Percentiles rank a stretch among this genome's conserved stretches.
Evolutionary conservation across 2,113 vertebrate genomes (phyloP).

Genomic region (Nestor notabilis): DNA sequence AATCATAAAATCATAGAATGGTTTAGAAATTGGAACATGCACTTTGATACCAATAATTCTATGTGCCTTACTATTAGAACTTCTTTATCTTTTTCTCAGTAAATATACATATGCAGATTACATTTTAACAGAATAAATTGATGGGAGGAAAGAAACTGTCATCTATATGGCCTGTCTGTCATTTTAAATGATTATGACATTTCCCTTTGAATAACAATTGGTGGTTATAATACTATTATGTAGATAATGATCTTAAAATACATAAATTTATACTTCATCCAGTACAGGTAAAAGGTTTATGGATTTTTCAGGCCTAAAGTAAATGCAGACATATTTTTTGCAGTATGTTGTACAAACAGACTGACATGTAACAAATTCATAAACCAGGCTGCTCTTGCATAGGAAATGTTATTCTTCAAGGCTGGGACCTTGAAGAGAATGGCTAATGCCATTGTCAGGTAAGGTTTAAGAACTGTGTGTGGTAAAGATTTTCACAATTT

Average conservation of each 20-base stretch:
- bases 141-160: not conserved
- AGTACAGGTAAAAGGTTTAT: not conserved
- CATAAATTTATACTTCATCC: not conserved
- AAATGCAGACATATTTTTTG: not conserved
- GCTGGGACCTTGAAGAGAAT: not conserved
- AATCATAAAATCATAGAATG: too few relatives aligned
- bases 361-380: not conserved
- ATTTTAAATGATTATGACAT: not conserved
- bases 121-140: not conserved
- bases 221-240: not conserved
- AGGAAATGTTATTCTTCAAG: not conserved
- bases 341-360: not conserved
- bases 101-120: not conserved
- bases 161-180: not conserved
- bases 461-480: not conserved
- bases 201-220: not conserved
- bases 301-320: not conserved
- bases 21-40: not conserved
- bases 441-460: not conserved
- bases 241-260: not conserved
- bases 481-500: not conserved
- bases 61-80: not conserved
- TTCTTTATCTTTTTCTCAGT: not conserved
- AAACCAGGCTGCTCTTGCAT: not conserved
- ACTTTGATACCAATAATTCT: not conserved